Conservation (phyloP, 2,113 vertebrate species). For the Mormoops blainvillei region DNA sequence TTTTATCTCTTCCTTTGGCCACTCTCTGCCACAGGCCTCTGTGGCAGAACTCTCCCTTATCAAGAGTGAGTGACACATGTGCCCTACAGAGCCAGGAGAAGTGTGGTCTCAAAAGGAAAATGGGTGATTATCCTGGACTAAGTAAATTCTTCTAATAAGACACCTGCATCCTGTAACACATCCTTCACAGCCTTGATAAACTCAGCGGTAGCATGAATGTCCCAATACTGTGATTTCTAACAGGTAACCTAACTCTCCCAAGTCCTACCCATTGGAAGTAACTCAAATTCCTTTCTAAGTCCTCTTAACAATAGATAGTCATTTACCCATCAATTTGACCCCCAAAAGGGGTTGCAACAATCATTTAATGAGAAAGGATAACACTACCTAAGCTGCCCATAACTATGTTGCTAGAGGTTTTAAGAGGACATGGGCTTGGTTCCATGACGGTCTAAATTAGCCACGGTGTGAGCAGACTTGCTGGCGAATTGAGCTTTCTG, state of each 20-base stretch:
- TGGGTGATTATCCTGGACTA: not conserved
- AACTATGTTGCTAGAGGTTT: not conserved
- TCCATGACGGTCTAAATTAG: not conserved
- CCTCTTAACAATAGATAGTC: not conserved
- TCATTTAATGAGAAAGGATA: not conserved
- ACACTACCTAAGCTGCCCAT: not conserved
- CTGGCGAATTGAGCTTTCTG: slow-evolving; percentile 76
- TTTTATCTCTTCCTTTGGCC: not conserved
- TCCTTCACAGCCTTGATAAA: not conserved
- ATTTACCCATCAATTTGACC: not conserved
- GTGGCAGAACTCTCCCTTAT: not conserved
- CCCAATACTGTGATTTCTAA: not conserved
- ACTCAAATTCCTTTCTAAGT: not conserved
- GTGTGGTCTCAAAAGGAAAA: not conserved
- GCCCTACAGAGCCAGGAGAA: not conserved
- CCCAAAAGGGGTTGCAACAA: not conserved
- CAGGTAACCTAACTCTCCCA: not conserved
- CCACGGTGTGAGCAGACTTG: not conserved
- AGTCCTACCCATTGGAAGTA: not conserved
- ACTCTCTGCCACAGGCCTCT: not conserved
- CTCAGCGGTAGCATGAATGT: not conserved
- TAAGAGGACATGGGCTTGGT: not conserved
- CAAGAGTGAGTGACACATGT: not conserved
- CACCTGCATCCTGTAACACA: not conserved
- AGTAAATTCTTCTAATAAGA: not conserved